Evolutionary conservation across 2,113 vertebrate species (phyloP).

Genomic region (Lampris incognitus): DNA sequence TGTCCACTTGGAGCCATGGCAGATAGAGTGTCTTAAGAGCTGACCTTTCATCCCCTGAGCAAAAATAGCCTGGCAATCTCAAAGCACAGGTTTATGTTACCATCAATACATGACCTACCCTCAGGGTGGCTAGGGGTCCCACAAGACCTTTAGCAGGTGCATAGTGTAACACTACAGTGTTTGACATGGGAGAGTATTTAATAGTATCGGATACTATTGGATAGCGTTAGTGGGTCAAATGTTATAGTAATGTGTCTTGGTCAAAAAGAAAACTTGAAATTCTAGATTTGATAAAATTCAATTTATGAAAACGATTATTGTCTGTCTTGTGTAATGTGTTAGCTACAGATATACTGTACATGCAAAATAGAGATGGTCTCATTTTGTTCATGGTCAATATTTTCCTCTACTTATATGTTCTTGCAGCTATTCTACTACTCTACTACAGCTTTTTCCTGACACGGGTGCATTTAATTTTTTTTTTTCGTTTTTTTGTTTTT

Average conservation of each 20-base stretch:
- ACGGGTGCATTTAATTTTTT: no score
- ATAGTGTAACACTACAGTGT: not conserved
- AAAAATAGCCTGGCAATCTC: slow-evolving; percentile 33
- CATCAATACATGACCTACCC: slow-evolving; percentile 21
- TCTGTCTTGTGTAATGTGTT: no score
- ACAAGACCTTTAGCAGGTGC: not conserved
- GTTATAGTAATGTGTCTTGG: no score
- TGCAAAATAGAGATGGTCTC: not conserved
- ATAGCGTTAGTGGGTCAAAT: no score
- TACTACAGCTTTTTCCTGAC: not conserved
- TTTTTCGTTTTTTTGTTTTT: no score
- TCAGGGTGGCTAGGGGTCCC: not conserved
- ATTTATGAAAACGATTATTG: no score
- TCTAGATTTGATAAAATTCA: no score
- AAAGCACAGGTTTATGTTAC: slow-evolving; percentile 23
- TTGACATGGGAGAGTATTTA: not conserved
- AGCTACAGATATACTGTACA: no score
- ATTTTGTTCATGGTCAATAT: not conserved
- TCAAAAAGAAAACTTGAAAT: no score
- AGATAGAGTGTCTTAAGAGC: slow-evolving; percentile 20
- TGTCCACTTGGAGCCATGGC: not conserved
- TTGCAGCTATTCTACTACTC: not conserved
- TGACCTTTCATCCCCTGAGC: slow-evolving; percentile 20
- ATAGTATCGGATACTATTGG: not conserved
- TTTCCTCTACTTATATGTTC: not conserved